Evolutionary conservation across 2,113 vertebrate species (phyloP).

Genomic region (Sander lucioperca): DNA sequence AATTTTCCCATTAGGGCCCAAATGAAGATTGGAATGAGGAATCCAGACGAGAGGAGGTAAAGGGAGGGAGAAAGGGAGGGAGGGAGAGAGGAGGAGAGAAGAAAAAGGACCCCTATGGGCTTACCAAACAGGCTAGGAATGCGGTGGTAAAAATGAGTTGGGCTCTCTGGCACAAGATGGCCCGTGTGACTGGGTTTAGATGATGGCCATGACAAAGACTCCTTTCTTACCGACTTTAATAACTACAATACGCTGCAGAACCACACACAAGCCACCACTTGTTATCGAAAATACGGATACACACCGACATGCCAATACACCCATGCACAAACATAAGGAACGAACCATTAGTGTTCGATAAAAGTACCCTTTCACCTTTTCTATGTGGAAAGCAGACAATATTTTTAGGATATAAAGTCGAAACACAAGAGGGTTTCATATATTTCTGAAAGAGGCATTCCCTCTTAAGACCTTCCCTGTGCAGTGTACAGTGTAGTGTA

Average conservation of each 20-base stretch:
- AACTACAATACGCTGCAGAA: conserved; percentile 78
- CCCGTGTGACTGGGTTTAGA: conserved; percentile 86
- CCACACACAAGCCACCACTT: conserved; percentile 74
- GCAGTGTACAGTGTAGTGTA: no score
- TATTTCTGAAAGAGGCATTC: neutral
- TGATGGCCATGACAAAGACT: conserved; percentile 86
- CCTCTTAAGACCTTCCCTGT: neutral
- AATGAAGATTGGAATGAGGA: conserved; percentile 64
- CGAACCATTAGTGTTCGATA: conserved; percentile 14
- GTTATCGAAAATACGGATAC: conserved; percentile 65
- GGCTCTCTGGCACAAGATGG: conserved; percentile 86
- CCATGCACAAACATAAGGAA: conserved; percentile 27
- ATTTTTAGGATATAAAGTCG: neutral
- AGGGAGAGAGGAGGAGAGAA: conserved; percentile 39
- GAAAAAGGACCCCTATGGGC: conserved; percentile 70
- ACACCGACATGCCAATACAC: conserved; percentile 19
- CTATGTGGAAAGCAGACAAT: conserved; percentile 14
- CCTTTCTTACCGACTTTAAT: conserved; percentile 88
- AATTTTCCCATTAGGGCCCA: conserved; percentile 45
- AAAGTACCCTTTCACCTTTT: conserved; percentile 31
- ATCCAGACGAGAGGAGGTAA: conserved; percentile 52
- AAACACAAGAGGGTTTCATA: conserved; percentile 22
- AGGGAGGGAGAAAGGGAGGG: conserved; percentile 28
- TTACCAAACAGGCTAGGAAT: conserved; percentile 86
- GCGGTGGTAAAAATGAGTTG: conserved; percentile 80